Evolutionary conservation across 2,888 invertebrate genomes (phyloP).

Genomic region (Latrodectus elegans): DNA sequence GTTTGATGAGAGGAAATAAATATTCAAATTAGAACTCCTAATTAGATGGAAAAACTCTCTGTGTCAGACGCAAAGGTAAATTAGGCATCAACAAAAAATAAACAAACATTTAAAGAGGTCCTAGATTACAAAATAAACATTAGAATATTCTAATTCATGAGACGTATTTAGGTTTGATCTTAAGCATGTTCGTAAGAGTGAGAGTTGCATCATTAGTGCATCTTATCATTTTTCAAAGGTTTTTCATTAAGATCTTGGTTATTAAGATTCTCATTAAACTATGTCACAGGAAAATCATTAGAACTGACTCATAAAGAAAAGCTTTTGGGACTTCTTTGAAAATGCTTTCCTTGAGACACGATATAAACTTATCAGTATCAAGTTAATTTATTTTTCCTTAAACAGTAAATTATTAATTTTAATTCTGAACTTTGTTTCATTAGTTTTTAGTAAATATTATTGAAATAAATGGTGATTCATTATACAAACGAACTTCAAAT

Average conservation of each 20-base stretch:
- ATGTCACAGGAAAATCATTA: constrained; percentile 1
- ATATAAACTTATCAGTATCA: too few species aligned
- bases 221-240: background rate
- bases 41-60: background rate
- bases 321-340: too few species aligned
- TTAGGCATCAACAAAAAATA: background rate
- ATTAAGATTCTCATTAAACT: constrained; percentile 1
- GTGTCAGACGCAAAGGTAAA: background rate
- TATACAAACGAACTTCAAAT: too few species aligned
- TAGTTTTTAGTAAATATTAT: too few species aligned
- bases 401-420: too few species aligned
- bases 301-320: background rate
- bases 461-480: too few species aligned
- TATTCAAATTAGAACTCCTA: background rate
- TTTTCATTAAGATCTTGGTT: background rate
- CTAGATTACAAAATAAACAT: background rate
- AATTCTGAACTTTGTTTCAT: too few species aligned
- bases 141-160: background rate
- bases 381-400: too few species aligned
- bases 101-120: background rate
- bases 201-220: background rate
- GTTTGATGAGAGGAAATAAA: background rate
- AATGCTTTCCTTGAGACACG: too few species aligned
- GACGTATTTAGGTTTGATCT: background rate
- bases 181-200: background rate